Conservation (phyloP, 2,797 vertebrate species). For the Peromyscus melanophrys region DNA sequence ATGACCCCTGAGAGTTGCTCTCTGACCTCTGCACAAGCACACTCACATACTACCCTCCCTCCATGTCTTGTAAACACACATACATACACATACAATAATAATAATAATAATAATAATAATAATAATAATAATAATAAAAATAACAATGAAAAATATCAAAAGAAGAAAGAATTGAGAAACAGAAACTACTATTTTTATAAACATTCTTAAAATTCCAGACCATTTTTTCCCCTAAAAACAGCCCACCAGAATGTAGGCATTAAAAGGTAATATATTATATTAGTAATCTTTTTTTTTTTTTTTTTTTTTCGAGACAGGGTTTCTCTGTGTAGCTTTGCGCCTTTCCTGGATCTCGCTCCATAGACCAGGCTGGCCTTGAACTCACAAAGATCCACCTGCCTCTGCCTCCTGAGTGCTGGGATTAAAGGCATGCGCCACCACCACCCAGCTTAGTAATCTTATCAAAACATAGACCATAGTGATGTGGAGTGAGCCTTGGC, state of each 20-base stretch:
- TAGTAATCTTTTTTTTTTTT: too few relatives aligned
- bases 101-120: not conserved
- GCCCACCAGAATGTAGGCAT: not conserved
- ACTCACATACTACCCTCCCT: not conserved
- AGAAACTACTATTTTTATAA: conserved; percentile 4
- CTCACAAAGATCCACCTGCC: too few relatives aligned
- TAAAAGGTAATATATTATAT: not conserved
- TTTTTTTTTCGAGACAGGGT: too few relatives aligned
- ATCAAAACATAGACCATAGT: not conserved
- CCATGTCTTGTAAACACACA: not conserved
- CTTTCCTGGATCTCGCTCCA: too few relatives aligned
- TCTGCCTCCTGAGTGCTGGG: too few relatives aligned
- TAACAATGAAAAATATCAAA: not conserved
- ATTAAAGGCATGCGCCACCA: too few relatives aligned
- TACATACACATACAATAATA: not conserved
- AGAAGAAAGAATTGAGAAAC: conserved; percentile 23
- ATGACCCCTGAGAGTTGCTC: not conserved
- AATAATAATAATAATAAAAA: not conserved
- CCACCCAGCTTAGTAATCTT: not conserved
- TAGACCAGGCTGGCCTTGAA: too few relatives aligned
- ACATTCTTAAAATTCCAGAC: conserved; percentile 10
- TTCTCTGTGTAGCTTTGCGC: too few relatives aligned
- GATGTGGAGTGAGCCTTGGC: not conserved
- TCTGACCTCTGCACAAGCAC: not conserved
- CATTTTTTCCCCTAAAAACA: not conserved